phyloP scores from a whole-genome alignment of 2,888 invertebrate genomes.

The Molanna angustata region DNA sequence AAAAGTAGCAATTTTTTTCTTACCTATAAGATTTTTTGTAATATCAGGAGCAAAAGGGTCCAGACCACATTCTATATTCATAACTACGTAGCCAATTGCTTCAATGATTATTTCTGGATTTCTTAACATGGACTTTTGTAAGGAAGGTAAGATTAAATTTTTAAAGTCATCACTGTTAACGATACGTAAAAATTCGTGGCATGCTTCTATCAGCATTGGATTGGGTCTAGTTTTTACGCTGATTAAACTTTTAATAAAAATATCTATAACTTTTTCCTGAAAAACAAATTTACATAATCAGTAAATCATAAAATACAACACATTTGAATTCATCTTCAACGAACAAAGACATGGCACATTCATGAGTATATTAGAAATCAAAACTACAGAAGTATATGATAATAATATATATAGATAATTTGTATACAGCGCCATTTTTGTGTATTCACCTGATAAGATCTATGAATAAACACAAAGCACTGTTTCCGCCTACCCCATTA shows the following conservation, averaged over 20 bases:
- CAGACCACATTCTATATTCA: constrained; percentile 69
- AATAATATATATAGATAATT: no score
- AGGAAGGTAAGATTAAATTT: constrained; percentile 71
- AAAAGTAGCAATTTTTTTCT: no score
- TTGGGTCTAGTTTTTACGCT: constrained; percentile 75
- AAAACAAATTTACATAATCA: no score
- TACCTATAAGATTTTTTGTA: constrained; percentile 78
- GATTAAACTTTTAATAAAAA: constrained; percentile 73
- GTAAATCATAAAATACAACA: no score
- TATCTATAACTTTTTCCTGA: constrained; percentile 57
- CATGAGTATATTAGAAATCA: no score
- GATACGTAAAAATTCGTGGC: constrained; percentile 62
- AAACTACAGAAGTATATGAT: no score
- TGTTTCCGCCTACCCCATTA: no score
- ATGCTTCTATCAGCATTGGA: constrained; percentile 63
- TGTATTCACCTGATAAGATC: no score
- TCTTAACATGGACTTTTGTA: constrained; percentile 88
- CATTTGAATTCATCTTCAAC: no score
- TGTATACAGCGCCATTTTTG: no score
- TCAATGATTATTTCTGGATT: constrained; percentile 90
- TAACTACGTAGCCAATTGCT: constrained; percentile 74
- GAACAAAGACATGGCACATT: no score
- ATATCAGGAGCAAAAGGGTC: constrained; percentile 76
- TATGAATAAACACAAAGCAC: no score
- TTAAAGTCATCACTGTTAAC: constrained; percentile 69